Percentiles rank a stretch among this genome's conserved stretches.
phyloP scores from a whole-genome alignment of 2,797 vertebrate species.

The Knipowitschia caucasica region DNA sequence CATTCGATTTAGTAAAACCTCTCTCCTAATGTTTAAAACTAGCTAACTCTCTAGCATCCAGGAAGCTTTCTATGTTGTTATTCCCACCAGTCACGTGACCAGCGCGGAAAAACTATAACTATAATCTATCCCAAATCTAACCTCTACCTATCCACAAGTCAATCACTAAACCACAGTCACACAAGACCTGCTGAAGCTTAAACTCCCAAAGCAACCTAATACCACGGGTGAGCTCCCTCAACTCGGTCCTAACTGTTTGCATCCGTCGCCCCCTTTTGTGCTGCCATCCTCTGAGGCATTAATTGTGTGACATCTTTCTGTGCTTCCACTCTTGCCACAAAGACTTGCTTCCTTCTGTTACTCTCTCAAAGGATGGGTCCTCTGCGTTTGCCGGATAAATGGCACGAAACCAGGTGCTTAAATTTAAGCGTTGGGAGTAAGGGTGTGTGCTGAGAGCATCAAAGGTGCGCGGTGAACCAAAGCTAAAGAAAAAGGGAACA shows the following conservation, averaged over 20 bases:
- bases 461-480: too few relatives aligned
- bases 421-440: constrained; percentile 48
- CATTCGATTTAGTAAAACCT: too few relatives aligned
- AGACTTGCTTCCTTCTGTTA: constrained; percentile 47
- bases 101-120: too few relatives aligned
- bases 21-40: too few relatives aligned
- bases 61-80: too few relatives aligned
- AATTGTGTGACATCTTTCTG: constrained; percentile 69
- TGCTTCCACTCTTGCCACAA: constrained; percentile 52
- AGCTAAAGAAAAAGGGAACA: too few relatives aligned
- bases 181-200: constrained; percentile 54
- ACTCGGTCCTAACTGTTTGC: constrained; percentile 64
- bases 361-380: constrained; percentile 57
- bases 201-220: constrained; percentile 64
- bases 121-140: not conserved
- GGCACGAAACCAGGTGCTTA: constrained; percentile 49
- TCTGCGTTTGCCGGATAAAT: constrained; percentile 48
- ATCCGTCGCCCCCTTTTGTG: constrained; percentile 67
- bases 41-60: too few relatives aligned
- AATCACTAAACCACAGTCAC: constrained; percentile 39
- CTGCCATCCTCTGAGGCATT: constrained; percentile 46
- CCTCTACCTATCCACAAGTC: too few relatives aligned
- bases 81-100: too few relatives aligned
- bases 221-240: constrained; percentile 54
- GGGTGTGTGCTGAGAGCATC: constrained; percentile 37